phyloP scores from a whole-genome alignment of 2,797 vertebrate species.

The Heliangelus exortis region DNA sequence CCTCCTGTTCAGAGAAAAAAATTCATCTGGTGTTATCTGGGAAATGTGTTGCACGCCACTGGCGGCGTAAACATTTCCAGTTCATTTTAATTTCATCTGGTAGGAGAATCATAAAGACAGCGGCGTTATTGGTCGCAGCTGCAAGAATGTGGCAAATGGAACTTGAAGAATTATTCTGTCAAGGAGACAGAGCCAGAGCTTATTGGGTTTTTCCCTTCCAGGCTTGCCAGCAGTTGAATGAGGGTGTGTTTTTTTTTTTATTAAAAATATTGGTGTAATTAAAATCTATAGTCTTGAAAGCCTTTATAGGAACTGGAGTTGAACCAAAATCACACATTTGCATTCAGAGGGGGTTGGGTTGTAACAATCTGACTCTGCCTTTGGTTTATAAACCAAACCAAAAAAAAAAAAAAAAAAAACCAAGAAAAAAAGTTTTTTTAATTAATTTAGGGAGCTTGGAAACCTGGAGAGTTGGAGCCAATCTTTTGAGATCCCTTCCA shows the following conservation, averaged over 20 bases:
- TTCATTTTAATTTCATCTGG: conserved; percentile 72
- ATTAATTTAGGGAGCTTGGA: too few relatives aligned
- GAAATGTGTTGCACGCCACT: conserved; percentile 56
- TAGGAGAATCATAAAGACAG: conserved; percentile 67
- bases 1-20: not conserved
- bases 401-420: not conserved
- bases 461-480: too few relatives aligned
- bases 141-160: conserved; percentile 54
- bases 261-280: conserved; percentile 67
- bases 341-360: not conserved
- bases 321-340: not conserved
- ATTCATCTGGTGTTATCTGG: conserved; percentile 51
- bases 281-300: conserved; percentile 34
- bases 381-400: not conserved
- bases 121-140: conserved; percentile 71
- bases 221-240: conserved; percentile 51
- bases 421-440: too few relatives aligned
- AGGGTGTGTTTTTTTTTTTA: conserved; percentile 1
- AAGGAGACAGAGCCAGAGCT: conserved; percentile 49
- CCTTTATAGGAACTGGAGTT: not conserved
- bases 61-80: conserved; percentile 71
- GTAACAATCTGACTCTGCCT: not conserved
- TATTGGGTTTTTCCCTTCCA: conserved; percentile 53
- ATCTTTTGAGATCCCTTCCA: too few relatives aligned
- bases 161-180: conserved; percentile 66